Percentiles rank a stretch among this genome's conserved stretches.
Evolutionary conservation across 2,888 invertebrate genomes (phyloP).

Genomic region (Pristionchus arcanus): DNA sequence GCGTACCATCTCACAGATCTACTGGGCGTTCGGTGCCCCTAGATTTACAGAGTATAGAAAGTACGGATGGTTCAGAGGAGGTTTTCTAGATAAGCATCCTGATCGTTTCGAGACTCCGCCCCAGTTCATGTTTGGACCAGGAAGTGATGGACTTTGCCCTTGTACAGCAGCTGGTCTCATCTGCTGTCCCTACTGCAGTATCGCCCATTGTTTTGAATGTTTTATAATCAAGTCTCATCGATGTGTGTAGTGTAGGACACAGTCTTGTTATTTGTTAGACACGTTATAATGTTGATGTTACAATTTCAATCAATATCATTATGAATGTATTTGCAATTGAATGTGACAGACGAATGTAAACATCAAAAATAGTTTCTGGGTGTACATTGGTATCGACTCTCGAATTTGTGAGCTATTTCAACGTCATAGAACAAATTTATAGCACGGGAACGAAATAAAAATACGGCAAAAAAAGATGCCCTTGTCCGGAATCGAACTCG

Average conservation of each 20-base stretch:
- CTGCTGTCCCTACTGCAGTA: neutral
- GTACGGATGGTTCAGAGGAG: neutral
- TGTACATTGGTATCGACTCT: no score
- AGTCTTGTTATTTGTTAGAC: no score
- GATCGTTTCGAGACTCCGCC: neutral
- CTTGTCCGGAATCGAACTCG: no score
- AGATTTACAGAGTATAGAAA: neutral
- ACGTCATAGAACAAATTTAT: no score
- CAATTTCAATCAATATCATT: no score
- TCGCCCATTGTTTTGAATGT: slow-evolving; percentile 23
- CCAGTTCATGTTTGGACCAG: neutral
- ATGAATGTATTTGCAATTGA: no score
- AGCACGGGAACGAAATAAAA: no score
- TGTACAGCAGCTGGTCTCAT: neutral
- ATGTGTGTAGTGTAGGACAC: neutral
- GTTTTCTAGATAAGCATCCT: neutral
- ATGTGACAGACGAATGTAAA: no score
- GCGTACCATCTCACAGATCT: slow-evolving; percentile 23
- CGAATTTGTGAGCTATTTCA: no score
- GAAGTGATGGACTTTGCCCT: neutral
- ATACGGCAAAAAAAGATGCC: no score
- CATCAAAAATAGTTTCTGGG: no score
- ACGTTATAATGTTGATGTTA: no score
- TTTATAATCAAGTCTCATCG: neutral
- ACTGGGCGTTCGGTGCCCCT: neutral